Percentiles rank a stretch among this genome's conserved stretches.
Evolutionary conservation across 2,797 vertebrate genomes (phyloP).

Genomic region (Parambassis ranga): DNA sequence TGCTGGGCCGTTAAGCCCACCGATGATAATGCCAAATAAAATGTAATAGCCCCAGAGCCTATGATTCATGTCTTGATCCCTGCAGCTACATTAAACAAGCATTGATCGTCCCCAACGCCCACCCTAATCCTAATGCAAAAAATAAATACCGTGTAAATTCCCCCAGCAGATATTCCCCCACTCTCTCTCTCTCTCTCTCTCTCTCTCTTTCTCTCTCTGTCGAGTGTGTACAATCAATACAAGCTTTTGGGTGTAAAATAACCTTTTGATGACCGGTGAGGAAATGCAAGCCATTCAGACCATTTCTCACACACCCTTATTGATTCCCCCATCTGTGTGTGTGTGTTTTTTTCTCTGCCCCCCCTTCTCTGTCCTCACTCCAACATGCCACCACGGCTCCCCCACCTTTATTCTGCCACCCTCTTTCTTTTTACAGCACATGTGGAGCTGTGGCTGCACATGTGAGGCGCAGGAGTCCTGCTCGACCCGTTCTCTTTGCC

Average conservation of each 20-base stretch:
- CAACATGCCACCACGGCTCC: slow-evolving; percentile 5
- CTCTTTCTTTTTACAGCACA: slow-evolving; percentile 25
- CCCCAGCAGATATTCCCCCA: slow-evolving; percentile 62
- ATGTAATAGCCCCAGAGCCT: slow-evolving; percentile 58
- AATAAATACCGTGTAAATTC: slow-evolving; percentile 80
- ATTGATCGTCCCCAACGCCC: slow-evolving; percentile 73
- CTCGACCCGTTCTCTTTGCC: slow-evolving; percentile 37
- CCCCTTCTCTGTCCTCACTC: slow-evolving; percentile 42
- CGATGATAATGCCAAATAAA: slow-evolving; percentile 71
- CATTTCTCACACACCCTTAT: slow-evolving; percentile 83
- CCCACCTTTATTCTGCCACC: slow-evolving; percentile 22
- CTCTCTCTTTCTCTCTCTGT: too few relatives aligned
- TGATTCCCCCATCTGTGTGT: slow-evolving; percentile 78
- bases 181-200: too few relatives aligned
- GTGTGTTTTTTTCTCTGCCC: slow-evolving; percentile 17
- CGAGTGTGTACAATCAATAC: slow-evolving; percentile 85
- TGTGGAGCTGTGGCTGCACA: slow-evolving; percentile 13
- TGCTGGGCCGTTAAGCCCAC: slow-evolving; percentile 44
- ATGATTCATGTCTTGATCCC: slow-evolving; percentile 73
- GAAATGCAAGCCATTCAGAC: slow-evolving; percentile 83
- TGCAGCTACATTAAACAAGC: slow-evolving; percentile 77
- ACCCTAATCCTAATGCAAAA: slow-evolving; percentile 80
- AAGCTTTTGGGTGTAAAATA: slow-evolving; percentile 93
- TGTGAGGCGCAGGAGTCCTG: background rate
- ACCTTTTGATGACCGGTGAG: slow-evolving; percentile 90